phyloP scores from a whole-genome alignment of 2,888 invertebrate genomes.

The Calliphora vomitoria region DNA sequence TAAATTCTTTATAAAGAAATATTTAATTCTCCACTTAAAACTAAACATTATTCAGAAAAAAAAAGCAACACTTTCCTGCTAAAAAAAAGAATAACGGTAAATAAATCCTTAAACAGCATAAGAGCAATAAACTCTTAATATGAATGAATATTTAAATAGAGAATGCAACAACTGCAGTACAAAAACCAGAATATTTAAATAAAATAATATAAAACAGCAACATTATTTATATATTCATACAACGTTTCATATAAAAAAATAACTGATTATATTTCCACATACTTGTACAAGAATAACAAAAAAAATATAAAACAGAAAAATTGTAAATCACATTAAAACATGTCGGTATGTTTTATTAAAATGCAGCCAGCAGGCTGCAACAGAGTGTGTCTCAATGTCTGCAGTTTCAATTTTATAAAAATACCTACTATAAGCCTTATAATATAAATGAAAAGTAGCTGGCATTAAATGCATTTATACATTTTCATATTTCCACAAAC shows the following conservation, averaged over 20 bases:
- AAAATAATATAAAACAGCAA: slow-evolving; percentile 47
- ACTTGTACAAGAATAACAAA: neutral
- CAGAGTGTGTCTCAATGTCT: slow-evolving; percentile 30
- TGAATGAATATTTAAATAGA: slow-evolving; percentile 47
- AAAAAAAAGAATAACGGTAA: neutral
- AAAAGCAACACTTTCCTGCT: neutral
- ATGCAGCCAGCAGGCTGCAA: slow-evolving; percentile 17
- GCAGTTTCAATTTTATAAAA: neutral
- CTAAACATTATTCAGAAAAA: neutral
- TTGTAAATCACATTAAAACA: slow-evolving; percentile 54
- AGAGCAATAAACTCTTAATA: slow-evolving; percentile 65
- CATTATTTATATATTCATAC: slow-evolving; percentile 60
- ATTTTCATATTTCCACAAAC: neutral
- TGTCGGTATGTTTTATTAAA: slow-evolving; percentile 34
- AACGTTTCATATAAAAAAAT: slow-evolving; percentile 27
- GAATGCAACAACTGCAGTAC: slow-evolving; percentile 34
- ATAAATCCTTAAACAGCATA: slow-evolving; percentile 1
- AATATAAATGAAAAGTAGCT: slow-evolving; percentile 59
- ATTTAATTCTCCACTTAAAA: neutral
- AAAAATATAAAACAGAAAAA: neutral
- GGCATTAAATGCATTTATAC: slow-evolving; percentile 42
- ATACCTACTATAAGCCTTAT: neutral
- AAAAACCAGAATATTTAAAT: slow-evolving; percentile 32
- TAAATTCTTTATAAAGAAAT: too few species aligned
- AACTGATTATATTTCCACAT: slow-evolving; percentile 21